phyloP scores from a whole-genome alignment of 2,888 invertebrate species.

The Miltochrista miniata region DNA sequence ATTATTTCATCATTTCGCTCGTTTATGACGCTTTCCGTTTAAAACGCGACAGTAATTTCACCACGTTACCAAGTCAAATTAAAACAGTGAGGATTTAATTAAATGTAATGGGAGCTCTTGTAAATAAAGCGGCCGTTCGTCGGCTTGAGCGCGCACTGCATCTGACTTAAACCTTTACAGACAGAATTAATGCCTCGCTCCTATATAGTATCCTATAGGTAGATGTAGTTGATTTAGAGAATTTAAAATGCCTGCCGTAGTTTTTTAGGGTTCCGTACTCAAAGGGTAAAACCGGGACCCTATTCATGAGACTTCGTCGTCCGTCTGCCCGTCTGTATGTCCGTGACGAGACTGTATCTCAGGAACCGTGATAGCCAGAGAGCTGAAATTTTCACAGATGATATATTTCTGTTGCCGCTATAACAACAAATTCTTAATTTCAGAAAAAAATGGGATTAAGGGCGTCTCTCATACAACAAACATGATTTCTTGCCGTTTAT shows the following conservation, averaged over 20 bases:
- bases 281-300: too few species aligned
- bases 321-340: too few species aligned
- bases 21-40: constrained; percentile 37
- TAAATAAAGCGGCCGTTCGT: constrained; percentile 62
- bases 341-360: too few species aligned
- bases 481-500: too few species aligned
- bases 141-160: constrained; percentile 51
- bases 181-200: constrained; percentile 48
- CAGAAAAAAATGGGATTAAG: too few species aligned
- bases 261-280: too few species aligned
- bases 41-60: constrained; percentile 60
- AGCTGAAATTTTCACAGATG: too few species aligned
- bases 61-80: constrained; percentile 70
- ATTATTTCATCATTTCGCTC: constrained; percentile 44
- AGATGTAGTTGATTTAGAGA: constrained; percentile 38
- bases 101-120: constrained; percentile 76
- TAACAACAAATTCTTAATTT: too few species aligned
- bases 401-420: too few species aligned
- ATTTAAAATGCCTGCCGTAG: constrained; percentile 38
- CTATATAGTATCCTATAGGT: constrained; percentile 14
- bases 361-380: too few species aligned
- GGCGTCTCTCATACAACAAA: too few species aligned
- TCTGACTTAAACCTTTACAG: constrained; percentile 59
- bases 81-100: constrained; percentile 79
- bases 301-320: too few species aligned